Evolutionary conservation across 2,797 vertebrate species (phyloP).

Genomic region (Cirrhinus mrigala): DNA sequence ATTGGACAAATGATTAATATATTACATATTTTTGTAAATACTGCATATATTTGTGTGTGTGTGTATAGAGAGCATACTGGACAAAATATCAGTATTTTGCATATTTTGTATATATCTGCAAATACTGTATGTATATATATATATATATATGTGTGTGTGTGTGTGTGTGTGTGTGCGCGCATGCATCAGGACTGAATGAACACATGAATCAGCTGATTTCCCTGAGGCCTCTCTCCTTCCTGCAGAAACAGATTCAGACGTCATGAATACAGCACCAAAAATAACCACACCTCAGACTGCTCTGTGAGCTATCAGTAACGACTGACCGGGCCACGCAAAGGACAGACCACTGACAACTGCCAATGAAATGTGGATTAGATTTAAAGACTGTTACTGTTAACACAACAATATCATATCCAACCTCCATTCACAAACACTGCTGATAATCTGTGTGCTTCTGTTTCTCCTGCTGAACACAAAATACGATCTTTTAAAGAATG

Average conservation of each 20-base stretch:
- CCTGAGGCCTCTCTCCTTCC: background rate
- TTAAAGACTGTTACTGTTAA: background rate
- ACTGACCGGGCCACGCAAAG: conserved; percentile 1
- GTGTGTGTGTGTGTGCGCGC: too few species aligned
- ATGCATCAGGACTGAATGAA: background rate
- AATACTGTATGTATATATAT: too few species aligned
- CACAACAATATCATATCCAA: background rate
- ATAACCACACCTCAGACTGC: conserved; percentile 42
- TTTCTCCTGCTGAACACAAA: too few species aligned
- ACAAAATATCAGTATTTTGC: too few species aligned
- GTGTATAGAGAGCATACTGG: too few species aligned
- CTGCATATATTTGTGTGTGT: too few species aligned
- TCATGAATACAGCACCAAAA: conserved; percentile 36
- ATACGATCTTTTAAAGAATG: too few species aligned
- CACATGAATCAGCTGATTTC: background rate
- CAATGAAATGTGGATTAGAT: background rate
- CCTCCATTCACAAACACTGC: background rate
- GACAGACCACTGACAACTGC: conserved; percentile 18
- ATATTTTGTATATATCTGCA: too few species aligned
- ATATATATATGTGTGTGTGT: too few species aligned
- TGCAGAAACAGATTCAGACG: background rate
- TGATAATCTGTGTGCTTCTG: background rate
- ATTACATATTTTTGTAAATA: too few species aligned
- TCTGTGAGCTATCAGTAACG: conserved; percentile 42
- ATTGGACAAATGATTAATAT: too few species aligned